Base-by-base conservation (phyloP, 1,140 invertebrate genomes). In the Temnothorax longispinosus region DNA sequence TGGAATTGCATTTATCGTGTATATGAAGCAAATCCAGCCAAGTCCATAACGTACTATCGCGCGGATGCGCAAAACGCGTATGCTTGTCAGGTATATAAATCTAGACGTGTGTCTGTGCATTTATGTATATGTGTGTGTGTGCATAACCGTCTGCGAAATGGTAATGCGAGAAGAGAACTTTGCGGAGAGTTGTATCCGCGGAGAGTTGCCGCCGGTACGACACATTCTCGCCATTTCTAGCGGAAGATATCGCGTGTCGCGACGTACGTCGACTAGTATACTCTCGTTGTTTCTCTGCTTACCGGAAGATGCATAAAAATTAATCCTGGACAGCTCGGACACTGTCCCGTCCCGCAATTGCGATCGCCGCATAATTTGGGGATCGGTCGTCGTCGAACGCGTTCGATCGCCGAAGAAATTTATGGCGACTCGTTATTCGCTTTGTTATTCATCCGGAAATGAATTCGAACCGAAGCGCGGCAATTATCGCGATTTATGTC, bases 121-220 rank as follows among this genome's bases (percentile, higher is more conserved):
- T 3, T 47, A 7, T 13, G 41, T 72, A 50, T 8, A n/a, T 38
- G 15, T 21, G 13, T 32, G 38, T 54, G 18, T 21, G 32, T 65
- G 47, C 52, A 41, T 54, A 54, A 84, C 21, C 54, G 38, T 44
- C 62, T n/a, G 58, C 62, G 54, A 64, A 69, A 47, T 62, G 35
- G 87, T 88, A 89, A 89, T 75, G 27, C 88, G 89, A 89, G 85
- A 89, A 50, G 13, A 47, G 54, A 81, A 80, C 52, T 75, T 35
- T 18, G 21, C 58, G 54, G 44, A 75, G 76, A 75, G 76, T 86
- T 62, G 69, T 56, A 60, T 74, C 58, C 56, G 13, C 77, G 67
- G 6, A 78, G 74, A 74, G 88, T 89, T 74, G 85, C 85, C 64
- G 65, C 27, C 35, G 77, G 6, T 47, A 47, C 67, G 13, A 90